Conservation (phyloP, 2,113 vertebrate genomes). For the Cathartes aura region DNA sequence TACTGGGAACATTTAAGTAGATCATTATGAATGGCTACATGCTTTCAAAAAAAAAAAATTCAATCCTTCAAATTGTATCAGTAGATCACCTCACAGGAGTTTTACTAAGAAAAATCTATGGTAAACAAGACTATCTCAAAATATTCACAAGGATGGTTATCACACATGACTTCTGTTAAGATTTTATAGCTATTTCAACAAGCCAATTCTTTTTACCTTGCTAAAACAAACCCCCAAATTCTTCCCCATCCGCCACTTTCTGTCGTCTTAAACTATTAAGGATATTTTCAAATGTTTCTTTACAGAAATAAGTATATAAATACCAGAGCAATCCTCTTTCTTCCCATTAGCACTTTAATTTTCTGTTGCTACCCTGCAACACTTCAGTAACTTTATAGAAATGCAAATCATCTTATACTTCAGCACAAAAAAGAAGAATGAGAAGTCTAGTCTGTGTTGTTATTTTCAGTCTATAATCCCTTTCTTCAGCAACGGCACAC, state of each 20-base stretch:
- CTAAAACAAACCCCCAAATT: not conserved
- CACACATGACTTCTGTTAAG: not conserved
- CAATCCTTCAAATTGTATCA: not conserved
- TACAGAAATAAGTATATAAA: not conserved
- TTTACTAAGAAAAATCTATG: not conserved
- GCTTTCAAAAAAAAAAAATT: not conserved
- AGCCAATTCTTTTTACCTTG: not conserved
- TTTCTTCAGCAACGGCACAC: not conserved
- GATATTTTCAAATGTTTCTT: not conserved
- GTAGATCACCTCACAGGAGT: not conserved
- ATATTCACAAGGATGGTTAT: not conserved
- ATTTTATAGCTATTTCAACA: not conserved
- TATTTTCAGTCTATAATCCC: not conserved
- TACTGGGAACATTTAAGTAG: not conserved
- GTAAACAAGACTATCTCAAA: not conserved
- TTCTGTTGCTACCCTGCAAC: not conserved
- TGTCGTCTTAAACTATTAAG: not conserved
- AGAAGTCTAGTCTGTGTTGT: not conserved
- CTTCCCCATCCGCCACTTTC: not conserved
- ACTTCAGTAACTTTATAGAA: not conserved
- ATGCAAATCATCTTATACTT: not conserved
- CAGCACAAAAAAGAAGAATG: not conserved
- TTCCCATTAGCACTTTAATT: not conserved
- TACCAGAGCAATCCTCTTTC: not conserved
- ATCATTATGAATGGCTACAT: accelerated